phyloP scores from a whole-genome alignment of 2,888 invertebrate genomes.

The Tethea ocularis region DNA sequence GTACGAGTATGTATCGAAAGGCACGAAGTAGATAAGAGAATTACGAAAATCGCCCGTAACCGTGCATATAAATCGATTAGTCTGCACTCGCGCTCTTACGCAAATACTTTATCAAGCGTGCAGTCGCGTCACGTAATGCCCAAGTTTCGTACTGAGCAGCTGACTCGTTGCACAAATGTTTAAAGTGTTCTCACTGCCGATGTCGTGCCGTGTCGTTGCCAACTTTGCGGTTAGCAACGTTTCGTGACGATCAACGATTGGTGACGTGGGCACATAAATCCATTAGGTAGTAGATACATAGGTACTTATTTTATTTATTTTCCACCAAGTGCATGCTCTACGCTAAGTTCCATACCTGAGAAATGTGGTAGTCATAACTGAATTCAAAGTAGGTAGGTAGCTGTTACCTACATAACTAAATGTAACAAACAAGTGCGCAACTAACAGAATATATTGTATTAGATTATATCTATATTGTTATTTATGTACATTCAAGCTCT shows the following conservation, averaged over 20 bases:
- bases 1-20: constrained; percentile 35
- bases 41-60: constrained; percentile 75
- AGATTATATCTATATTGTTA: too few relatives aligned
- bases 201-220: constrained; percentile 39
- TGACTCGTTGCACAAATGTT: constrained; percentile 62
- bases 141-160: constrained; percentile 56
- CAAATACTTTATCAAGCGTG: constrained; percentile 75
- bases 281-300: background rate
- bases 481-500: too few relatives aligned
- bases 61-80: constrained; percentile 78
- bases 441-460: too few relatives aligned
- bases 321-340: background rate
- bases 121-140: constrained; percentile 71
- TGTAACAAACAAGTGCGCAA: too few relatives aligned
- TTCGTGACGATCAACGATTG: constrained; percentile 41
- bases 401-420: too few relatives aligned
- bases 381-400: too few relatives aligned
- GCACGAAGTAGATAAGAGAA: constrained; percentile 68
- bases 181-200: constrained; percentile 40
- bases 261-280: background rate
- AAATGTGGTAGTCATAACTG: too few relatives aligned
- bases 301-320: background rate
- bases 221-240: constrained; percentile 38
- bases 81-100: constrained; percentile 68
- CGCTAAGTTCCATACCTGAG: too few relatives aligned